Evolutionary conservation across 2,113 vertebrate genomes (phyloP).

Genomic region (Pyxicephalus adspersus): DNA sequence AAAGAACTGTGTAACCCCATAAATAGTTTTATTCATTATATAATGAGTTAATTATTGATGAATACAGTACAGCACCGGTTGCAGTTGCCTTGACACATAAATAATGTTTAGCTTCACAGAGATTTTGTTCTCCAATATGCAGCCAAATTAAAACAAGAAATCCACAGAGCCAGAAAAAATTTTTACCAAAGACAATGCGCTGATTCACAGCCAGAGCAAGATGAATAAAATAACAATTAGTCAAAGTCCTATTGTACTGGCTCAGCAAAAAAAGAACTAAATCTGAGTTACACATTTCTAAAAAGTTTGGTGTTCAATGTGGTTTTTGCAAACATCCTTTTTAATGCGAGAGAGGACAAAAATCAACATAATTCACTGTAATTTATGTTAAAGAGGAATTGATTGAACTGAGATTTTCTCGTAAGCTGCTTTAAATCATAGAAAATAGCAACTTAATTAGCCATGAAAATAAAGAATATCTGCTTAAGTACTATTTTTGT

Average conservation of each 20-base stretch:
- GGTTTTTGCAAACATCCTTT: constrained; percentile 7
- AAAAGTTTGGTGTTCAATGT: constrained; percentile 6
- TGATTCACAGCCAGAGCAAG: constrained; percentile 1
- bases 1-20: too few relatives aligned
- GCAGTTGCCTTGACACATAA: too few relatives aligned
- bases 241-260: not conserved
- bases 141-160: constrained; percentile 5
- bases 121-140: not conserved
- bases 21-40: too few relatives aligned
- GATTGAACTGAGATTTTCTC: constrained; percentile 49
- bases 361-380: constrained; percentile 40
- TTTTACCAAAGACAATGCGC: not conserved
- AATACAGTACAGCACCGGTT: too few relatives aligned
- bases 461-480: constrained; percentile 40
- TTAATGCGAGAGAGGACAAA: constrained; percentile 14
- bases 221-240: constrained; percentile 15
- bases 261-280: constrained; percentile 33
- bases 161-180: not conserved
- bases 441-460: constrained; percentile 51
- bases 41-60: too few relatives aligned
- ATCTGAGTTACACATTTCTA: not conserved
- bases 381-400: constrained; percentile 51
- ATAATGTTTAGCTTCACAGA: too few relatives aligned
- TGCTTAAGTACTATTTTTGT: constrained; percentile 35
- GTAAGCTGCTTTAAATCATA: constrained; percentile 50